Evolutionary conservation across 2,113 vertebrate species (phyloP).

Genomic region (Neolamprologus longior): DNA sequence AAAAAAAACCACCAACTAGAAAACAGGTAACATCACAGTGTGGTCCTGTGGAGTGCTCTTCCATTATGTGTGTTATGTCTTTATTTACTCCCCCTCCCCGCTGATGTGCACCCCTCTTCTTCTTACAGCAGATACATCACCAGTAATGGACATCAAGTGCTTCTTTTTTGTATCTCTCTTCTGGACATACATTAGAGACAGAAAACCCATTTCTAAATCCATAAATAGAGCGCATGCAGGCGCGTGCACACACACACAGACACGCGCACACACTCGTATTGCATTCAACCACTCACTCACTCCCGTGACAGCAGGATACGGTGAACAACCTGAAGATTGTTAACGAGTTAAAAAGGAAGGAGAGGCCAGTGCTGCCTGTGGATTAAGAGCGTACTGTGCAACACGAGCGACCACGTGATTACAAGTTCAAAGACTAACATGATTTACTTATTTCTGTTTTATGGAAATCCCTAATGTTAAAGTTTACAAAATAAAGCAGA

Average conservation of each 20-base stretch:
- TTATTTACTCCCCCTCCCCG: conserved; percentile 23
- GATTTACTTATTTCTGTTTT: neutral
- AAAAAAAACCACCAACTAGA: conserved; percentile 3
- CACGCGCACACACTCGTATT: neutral
- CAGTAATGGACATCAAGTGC: conserved; percentile 77
- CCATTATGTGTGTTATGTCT: conserved; percentile 48
- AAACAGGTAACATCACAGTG: conserved; percentile 54
- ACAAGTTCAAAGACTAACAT: neutral
- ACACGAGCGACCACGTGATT: conserved; percentile 40
- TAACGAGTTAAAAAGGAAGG: conserved; percentile 71
- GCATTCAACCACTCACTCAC: neutral
- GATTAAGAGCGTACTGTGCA: neutral
- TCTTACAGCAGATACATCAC: conserved; percentile 60
- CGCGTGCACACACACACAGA: neutral
- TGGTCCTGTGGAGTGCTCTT: conserved; percentile 49
- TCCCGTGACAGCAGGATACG: conserved; percentile 45
- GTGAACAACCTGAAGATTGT: conserved; percentile 69
- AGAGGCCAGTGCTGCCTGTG: conserved; percentile 57
- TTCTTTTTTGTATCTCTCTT: conserved; percentile 47
- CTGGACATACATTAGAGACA: conserved; percentile 60
- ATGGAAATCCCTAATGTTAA: neutral
- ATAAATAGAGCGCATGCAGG: conserved; percentile 13
- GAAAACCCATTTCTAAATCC: conserved; percentile 55
- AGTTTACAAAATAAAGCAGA: neutral
- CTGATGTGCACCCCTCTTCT: conserved; percentile 33